Conservation (phyloP, 2,113 vertebrate genomes). For the Semicossyphus pulcher region DNA sequence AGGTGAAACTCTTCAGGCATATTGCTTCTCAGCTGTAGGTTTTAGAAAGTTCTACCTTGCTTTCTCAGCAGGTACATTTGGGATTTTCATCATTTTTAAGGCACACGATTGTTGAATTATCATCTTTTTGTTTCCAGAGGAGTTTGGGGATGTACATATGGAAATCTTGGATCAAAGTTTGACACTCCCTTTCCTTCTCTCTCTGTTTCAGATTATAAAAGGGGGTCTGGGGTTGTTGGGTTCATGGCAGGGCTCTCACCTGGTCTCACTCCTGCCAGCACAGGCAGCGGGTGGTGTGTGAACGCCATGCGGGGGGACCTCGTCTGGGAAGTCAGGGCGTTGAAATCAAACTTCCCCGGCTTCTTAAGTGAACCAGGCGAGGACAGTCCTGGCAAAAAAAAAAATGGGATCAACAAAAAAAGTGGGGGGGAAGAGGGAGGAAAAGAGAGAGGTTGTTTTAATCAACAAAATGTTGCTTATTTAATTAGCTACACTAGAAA, state of each 20-base stretch:
- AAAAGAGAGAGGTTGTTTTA: conserved; percentile 79
- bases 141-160: conserved; percentile 32
- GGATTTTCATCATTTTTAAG: conserved; percentile 45
- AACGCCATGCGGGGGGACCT: conserved; percentile 96
- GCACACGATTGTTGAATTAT: conserved; percentile 30
- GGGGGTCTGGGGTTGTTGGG: conserved; percentile 58
- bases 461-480: conserved; percentile 73
- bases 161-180: conserved; percentile 45
- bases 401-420: conserved; percentile 75
- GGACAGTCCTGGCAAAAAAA: conserved; percentile 87
- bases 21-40: conserved; percentile 59
- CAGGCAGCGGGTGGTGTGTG: conserved; percentile 96
- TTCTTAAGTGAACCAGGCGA: conserved; percentile 97
- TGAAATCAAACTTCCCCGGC: conserved; percentile 97
- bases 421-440: conserved; percentile 62
- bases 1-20: conserved; percentile 66
- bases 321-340: conserved; percentile 93
- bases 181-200: conserved; percentile 79
- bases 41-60: conserved; percentile 45
- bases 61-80: conserved; percentile 40
- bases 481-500: conserved; percentile 60
- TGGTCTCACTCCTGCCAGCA: conserved; percentile 98
- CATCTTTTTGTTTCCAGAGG: conserved; percentile 19
- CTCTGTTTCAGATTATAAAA: conserved; percentile 74
- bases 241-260: conserved; percentile 88